Base-by-base conservation (phyloP, 2,888 invertebrate genomes). In the Lacanobia wlatinum region DNA sequence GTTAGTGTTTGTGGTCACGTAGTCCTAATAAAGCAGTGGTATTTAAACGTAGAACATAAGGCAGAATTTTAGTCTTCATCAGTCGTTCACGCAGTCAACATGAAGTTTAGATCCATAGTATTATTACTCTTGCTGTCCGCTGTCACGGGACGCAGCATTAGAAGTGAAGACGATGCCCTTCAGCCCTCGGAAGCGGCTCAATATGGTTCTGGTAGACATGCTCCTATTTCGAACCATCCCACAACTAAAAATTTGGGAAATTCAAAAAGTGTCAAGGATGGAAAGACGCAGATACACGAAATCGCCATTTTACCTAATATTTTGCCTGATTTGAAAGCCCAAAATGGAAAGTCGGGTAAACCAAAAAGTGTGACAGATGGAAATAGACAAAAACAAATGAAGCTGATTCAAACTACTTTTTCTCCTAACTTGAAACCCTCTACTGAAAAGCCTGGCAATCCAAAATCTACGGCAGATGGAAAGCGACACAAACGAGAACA, bases 1-100 rank as follows among this genome's bases (percentile, higher is more conserved):
- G 8, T 14, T 16, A 21, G 43, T 8, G 5, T 38, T 62, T 68
- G 64, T 52, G 64, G 68, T 63, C 14, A 50, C 43, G 43, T 43
- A 67, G 14, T 16, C 18, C 18, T 34, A 4, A 21, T 21, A 23
- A 6, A 14, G 3, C 9, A 2, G 7, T 14, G 10, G 9, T 64
- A 68, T 63, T 28, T 68, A 68, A 52, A 40, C 50, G 10, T 14
- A 16, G 28, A 52, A 12, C 16, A 3, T 40, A 14, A 12, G 10
- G 16, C 10, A 18, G 10, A 1, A 62, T 23, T 6, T 50, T 6
- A 67, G 38, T 67, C 23, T 38, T 64, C 40, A n/a, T 16, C 23
- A 8, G 23, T 40, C 4, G 14, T 10, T 52, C n/a, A n/a, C 0
- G 10, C 10, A 23, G 38, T 50, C 65, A 68, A 68, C 50, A 68